Percentiles rank a stretch among this genome's conserved stretches.
These are phyloP conservation scores for Hexactinellida sp. DNA, from an alignment of 37 sponge, comb jelly and placozoan genomes.

Conservation along the genomic window DNA sequence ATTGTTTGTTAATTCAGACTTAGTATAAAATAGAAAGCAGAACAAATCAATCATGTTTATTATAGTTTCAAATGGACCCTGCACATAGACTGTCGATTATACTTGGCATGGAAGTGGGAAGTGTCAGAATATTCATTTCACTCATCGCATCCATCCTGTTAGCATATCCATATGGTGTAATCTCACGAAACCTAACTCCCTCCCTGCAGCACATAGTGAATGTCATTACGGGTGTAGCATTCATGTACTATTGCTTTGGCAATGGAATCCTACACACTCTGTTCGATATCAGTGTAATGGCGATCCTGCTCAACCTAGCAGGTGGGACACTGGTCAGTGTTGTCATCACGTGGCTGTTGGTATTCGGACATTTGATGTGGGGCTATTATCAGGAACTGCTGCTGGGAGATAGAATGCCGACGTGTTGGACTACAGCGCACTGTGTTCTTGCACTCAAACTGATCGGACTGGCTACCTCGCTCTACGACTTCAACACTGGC, in stretches of 20 bases:
- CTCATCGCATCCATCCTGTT: neutral
- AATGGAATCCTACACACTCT: neutral
- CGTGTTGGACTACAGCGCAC: neutral
- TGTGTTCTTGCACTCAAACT: neutral
- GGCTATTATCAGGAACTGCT: neutral
- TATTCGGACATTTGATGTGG: conserved; percentile 3
- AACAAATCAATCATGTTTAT: neutral
- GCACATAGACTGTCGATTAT: neutral
- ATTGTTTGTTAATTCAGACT: too few species aligned
- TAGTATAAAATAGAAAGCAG: too few species aligned
- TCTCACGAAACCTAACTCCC: neutral
- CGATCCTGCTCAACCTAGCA: neutral
- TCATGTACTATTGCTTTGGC: neutral
- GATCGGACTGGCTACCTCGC: neutral
- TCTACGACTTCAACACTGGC: neutral
- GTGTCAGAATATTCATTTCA: neutral
- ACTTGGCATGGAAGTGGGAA: neutral
- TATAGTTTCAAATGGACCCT: neutral
- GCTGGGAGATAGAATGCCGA: neutral
- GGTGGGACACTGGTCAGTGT: neutral
- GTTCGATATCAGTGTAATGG: neutral
- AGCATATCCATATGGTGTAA: neutral
- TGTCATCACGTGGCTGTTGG: neutral
- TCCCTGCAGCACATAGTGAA: neutral
- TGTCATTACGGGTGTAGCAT: neutral